Percentiles rank a stretch among this genome's conserved stretches.
Conservation (phyloP, 2,113 vertebrate species). For the Siniperca knerii region DNA sequence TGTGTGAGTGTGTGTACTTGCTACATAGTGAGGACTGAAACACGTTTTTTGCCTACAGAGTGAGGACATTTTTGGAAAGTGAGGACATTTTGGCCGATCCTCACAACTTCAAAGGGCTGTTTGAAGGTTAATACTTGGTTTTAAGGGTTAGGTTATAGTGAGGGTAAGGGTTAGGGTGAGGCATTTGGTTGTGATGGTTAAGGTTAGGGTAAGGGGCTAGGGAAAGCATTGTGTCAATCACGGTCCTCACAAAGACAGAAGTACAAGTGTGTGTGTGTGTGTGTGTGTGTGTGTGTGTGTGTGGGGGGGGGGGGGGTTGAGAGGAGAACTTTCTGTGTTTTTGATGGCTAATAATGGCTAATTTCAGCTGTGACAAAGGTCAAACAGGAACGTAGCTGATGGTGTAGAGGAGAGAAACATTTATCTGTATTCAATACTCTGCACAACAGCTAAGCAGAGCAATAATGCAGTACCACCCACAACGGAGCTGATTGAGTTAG, state of each 20-base stretch:
- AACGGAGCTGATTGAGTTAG: conserved; percentile 71
- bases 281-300: conserved; percentile 3
- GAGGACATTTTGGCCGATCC: no score
- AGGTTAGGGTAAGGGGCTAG: no score
- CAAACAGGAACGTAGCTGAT: conserved; percentile 38
- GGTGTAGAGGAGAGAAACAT: conserved; percentile 59
- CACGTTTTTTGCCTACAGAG: no score
- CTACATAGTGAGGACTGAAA: no score
- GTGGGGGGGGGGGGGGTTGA: background rate
- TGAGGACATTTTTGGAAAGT: no score
- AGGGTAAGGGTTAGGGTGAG: no score
- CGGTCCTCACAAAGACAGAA: no score
- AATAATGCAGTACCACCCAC: conserved; percentile 78
- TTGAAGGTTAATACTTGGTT: no score
- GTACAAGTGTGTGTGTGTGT: background rate
- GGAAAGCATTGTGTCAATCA: no score
- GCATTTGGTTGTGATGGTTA: no score
- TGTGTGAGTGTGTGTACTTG: background rate
- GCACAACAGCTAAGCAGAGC: conserved; percentile 39
- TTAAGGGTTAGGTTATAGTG: no score
- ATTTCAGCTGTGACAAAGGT: conserved; percentile 51
- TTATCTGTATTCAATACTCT: conserved; percentile 23
- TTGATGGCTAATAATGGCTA: conserved; percentile 32
- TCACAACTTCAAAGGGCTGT: no score
- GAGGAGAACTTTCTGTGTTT: conserved; percentile 9